phyloP scores from a whole-genome alignment of 2,797 vertebrate species.

The Poliocrania exsul region DNA sequence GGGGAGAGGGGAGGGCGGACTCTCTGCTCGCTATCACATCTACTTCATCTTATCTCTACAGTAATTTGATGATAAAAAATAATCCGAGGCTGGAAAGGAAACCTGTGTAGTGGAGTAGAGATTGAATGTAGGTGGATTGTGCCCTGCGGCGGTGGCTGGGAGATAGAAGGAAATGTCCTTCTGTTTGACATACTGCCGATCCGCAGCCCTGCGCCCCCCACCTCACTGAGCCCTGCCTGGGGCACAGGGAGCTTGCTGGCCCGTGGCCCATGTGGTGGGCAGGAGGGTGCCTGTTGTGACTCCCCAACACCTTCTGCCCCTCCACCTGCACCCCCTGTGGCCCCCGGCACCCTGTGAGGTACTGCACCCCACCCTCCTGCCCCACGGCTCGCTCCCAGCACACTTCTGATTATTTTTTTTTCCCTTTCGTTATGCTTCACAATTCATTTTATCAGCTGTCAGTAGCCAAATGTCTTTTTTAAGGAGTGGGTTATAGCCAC shows the following conservation, averaged over 20 bases:
- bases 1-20: slow-evolving; percentile 3
- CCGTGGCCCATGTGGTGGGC: accelerated
- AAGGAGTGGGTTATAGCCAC: slow-evolving; percentile 72
- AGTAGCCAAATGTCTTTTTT: slow-evolving; percentile 75
- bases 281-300: neutral
- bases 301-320: neutral
- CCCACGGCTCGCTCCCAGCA: neutral
- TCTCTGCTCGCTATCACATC: slow-evolving; percentile 76
- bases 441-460: slow-evolving; percentile 72
- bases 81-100: slow-evolving; percentile 90
- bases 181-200: slow-evolving; percentile 82
- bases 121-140: slow-evolving; percentile 84
- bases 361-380: neutral
- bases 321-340: accelerated
- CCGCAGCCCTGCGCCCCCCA: neutral
- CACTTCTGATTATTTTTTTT: neutral
- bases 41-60: slow-evolving; percentile 81
- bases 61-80: slow-evolving; percentile 89
- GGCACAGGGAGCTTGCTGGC: slow-evolving; percentile 67
- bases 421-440: slow-evolving; percentile 59
- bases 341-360: neutral
- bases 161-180: slow-evolving; percentile 75
- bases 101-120: slow-evolving; percentile 89
- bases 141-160: slow-evolving; percentile 82
- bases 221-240: slow-evolving; percentile 38